Conservation (phyloP, 2,888 invertebrate genomes). For the Callyntrura guangdongensis region DNA sequence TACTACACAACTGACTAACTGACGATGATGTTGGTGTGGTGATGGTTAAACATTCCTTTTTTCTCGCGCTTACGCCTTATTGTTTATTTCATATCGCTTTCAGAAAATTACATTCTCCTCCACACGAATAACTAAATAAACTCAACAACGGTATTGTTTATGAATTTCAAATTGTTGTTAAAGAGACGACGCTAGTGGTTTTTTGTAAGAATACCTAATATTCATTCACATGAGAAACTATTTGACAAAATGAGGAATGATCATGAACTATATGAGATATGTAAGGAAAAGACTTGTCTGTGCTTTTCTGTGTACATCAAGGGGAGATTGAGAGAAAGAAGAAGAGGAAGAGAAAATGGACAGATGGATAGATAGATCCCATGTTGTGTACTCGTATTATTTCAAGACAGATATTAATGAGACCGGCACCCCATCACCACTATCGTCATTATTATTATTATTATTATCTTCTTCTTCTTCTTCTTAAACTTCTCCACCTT, state of each 20-base stretch:
- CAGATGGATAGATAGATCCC: conserved; percentile 66
- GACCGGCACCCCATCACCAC: conserved; percentile 80
- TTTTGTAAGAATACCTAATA: conserved; percentile 22
- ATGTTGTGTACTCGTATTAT: conserved; percentile 79
- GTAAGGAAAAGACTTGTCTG: conserved; percentile 12
- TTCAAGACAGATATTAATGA: conserved; percentile 81
- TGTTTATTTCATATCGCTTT: conserved; percentile 65
- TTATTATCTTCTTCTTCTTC: conserved; percentile 48
- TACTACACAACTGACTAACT: background rate
- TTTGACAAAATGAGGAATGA: conserved; percentile 79
- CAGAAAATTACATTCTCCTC: conserved; percentile 17
- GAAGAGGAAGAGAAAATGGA: conserved; percentile 44
- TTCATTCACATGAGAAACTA: conserved; percentile 47
- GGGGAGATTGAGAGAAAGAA: conserved; percentile 41
- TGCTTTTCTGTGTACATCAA: background rate
- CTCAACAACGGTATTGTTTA: conserved; percentile 30
- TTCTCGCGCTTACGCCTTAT: conserved; percentile 38
- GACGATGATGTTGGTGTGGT: background rate
- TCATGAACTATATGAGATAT: conserved; percentile 66
- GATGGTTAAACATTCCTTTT: conserved; percentile 21
- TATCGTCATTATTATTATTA: conserved; percentile 70
- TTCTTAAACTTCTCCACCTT: conserved; percentile 32
- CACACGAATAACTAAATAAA: conserved; percentile 54
- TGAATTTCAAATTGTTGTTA: conserved; percentile 63
- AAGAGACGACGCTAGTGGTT: background rate